A percentile compares a stretch with the other conserved stretches of the same genome.
These are phyloP conservation scores for Volucella bombylans DNA, from an alignment of 2,888 invertebrate genomes.

Conservation along the genomic window DNA sequence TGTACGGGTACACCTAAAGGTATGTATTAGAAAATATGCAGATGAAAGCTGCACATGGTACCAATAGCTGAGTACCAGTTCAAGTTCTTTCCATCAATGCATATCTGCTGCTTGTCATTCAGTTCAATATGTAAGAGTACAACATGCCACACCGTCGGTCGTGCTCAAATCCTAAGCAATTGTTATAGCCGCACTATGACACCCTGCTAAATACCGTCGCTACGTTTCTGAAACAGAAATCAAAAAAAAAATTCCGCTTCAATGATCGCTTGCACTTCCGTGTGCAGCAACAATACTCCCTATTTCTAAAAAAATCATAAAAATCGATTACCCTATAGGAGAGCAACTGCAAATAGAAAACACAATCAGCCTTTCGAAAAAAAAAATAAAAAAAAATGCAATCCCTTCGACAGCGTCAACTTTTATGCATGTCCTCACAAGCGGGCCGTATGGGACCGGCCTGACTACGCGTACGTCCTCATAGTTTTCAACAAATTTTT, in stretches of 20 bases:
- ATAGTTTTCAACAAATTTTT: slow-evolving; percentile 56
- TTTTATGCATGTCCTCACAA: slow-evolving; percentile 54
- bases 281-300: slow-evolving; percentile 16
- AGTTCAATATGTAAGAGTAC: slow-evolving; percentile 67
- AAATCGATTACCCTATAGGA: slow-evolving; percentile 68
- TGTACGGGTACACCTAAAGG: slow-evolving; percentile 6
- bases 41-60: slow-evolving; percentile 8
- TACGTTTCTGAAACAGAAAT: slow-evolving; percentile 40
- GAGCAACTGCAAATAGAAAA: slow-evolving; percentile 66
- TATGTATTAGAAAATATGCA: not conserved
- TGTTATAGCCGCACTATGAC: slow-evolving; percentile 68
- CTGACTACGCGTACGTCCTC: slow-evolving; percentile 39
- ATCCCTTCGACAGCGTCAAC: slow-evolving; percentile 62
- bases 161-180: slow-evolving; percentile 62
- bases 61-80: slow-evolving; percentile 38
- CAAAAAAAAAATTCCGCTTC: slow-evolving; percentile 69
- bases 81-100: slow-evolving; percentile 63
- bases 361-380: slow-evolving; percentile 57
- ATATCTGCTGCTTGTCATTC: slow-evolving; percentile 67
- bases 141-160: slow-evolving; percentile 46
- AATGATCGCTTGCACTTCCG: slow-evolving; percentile 69
- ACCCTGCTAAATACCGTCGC: slow-evolving; percentile 56
- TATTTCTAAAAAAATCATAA: slow-evolving; percentile 45
- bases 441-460: slow-evolving; percentile 15
- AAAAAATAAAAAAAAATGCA: slow-evolving; percentile 26